phyloP scores from a whole-genome alignment of 2,797 vertebrate species.

The Trichosurus vulpecula region DNA sequence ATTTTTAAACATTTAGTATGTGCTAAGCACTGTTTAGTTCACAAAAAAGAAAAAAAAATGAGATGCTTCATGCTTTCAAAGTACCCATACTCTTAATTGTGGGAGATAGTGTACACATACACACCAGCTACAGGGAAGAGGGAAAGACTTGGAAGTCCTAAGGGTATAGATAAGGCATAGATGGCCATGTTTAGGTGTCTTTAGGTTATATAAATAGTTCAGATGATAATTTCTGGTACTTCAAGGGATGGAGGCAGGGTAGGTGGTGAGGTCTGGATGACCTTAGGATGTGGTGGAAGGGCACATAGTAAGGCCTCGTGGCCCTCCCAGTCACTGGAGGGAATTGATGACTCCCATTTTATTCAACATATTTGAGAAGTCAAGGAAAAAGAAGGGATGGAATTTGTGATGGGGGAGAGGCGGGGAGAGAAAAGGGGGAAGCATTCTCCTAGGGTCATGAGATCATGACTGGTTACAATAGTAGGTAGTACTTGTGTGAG shows the following conservation, averaged over 20 bases:
- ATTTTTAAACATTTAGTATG: neutral
- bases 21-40: neutral
- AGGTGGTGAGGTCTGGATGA: neutral
- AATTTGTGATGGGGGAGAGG: neutral
- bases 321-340: neutral
- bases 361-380: neutral
- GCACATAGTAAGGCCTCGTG: neutral
- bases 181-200: neutral
- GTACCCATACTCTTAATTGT: neutral
- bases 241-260: neutral
- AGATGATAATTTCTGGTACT: neutral
- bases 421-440: neutral
- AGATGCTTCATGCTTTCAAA: neutral
- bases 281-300: neutral
- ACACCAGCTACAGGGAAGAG: neutral
- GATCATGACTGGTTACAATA: neutral
- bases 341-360: neutral
- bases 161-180: neutral
- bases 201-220: neutral
- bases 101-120: neutral
- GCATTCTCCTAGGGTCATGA: neutral
- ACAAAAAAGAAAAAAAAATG: neutral
- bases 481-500: neutral
- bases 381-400: neutral
- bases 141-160: neutral